Conservation (phyloP, 2,888 invertebrate genomes). For the Phortica magna region DNA sequence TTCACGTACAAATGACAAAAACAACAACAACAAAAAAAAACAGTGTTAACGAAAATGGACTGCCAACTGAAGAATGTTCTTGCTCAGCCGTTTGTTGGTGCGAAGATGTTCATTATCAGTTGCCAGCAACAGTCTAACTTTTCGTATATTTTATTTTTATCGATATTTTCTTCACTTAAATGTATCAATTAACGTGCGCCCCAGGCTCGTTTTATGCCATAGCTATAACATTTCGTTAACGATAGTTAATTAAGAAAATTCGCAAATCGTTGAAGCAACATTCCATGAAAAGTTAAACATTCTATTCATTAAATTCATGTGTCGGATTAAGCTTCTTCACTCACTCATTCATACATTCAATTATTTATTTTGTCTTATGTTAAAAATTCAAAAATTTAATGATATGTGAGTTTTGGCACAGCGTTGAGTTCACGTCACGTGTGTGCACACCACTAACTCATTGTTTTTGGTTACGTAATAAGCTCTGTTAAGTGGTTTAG, state of each 20-base stretch:
- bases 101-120: neutral
- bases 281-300: too few species aligned
- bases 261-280: too few species aligned
- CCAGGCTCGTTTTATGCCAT: neutral
- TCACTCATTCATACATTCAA: too few species aligned
- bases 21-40: neutral
- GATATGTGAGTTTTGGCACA: neutral
- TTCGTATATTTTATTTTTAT: neutral
- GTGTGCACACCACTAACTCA: neutral
- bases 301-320: too few species aligned
- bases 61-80: neutral
- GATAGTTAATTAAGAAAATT: too few species aligned
- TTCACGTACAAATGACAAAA: slow-evolving; percentile 14
- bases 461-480: neutral
- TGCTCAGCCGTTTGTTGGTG: neutral
- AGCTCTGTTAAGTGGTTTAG: neutral
- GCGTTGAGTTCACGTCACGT: neutral
- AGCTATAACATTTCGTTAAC: neutral
- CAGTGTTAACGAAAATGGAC: neutral
- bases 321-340: too few species aligned
- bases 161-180: neutral
- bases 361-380: too few species aligned
- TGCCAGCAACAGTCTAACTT: neutral
- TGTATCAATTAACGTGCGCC: neutral
- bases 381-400: too few species aligned